Evolutionary conservation across 1,140 invertebrate genomes (phyloP).

Genomic region (Orussus abietinus): DNA sequence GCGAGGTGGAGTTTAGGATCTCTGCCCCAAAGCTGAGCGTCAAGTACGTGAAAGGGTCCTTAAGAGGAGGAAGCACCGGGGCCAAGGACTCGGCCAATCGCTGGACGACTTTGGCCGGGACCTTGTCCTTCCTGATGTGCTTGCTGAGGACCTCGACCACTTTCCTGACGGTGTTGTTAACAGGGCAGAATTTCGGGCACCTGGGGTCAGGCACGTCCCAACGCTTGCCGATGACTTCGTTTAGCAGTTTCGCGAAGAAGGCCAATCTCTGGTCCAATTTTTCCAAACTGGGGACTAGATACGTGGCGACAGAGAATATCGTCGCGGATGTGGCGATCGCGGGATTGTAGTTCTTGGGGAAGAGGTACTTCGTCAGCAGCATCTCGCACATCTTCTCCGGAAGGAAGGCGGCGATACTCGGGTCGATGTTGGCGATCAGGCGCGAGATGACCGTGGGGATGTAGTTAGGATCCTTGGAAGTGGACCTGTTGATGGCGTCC

Average conservation of each 20-base stretch:
- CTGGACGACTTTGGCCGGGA: no score
- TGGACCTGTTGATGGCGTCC: not conserved
- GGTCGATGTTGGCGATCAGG: constrained; percentile 12
- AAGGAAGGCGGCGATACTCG: constrained; percentile 9
- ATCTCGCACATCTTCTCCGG: constrained; percentile 14
- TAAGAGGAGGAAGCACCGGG: no score
- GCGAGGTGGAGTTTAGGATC: no score
- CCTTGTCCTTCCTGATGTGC: no score
- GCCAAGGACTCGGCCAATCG: no score
- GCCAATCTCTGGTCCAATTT: constrained; percentile 11
- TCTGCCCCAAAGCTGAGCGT: no score
- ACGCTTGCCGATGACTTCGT: not conserved
- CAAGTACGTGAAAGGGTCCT: no score
- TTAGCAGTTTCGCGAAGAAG: constrained; percentile 8
- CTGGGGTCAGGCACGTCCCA: constrained; percentile 13
- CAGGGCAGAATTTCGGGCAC: not conserved
- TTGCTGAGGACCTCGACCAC: no score
- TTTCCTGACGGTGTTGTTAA: constrained; percentile 9
- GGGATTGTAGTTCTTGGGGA: not conserved
- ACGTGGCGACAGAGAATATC: not conserved
- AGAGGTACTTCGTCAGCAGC: constrained; percentile 19
- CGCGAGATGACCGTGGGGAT: not conserved
- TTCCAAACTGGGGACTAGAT: not conserved
- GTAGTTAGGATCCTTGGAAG: not conserved
- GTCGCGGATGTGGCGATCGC: not conserved